Percentiles rank a stretch among this genome's conserved stretches.
phyloP scores from a whole-genome alignment of 37 sponge, comb jelly and placozoan genomes.

The Petrosia ficiformis region DNA sequence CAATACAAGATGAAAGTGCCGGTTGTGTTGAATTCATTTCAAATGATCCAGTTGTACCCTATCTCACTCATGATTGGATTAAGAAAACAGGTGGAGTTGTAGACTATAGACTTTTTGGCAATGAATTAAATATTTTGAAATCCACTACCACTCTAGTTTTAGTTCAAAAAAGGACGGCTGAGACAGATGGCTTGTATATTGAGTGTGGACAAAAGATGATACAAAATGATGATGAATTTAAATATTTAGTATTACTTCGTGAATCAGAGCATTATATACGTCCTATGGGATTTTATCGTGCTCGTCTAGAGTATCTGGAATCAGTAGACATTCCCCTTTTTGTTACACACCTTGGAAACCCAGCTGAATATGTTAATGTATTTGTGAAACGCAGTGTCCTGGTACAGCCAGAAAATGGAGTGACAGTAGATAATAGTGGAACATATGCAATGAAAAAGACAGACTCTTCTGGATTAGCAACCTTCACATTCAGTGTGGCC shows the following conservation, averaged over 20 bases:
- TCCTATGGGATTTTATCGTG: not conserved
- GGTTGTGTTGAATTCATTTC: not conserved
- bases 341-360: constrained; percentile 31
- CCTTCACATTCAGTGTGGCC: constrained; percentile 12
- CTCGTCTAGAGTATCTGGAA: not conserved
- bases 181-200: not conserved
- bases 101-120: not conserved
- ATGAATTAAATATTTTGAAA: not conserved
- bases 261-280: not conserved
- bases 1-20: not conserved
- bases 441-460: no score
- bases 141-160: not conserved
- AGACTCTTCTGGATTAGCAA: constrained; percentile 17
- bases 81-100: constrained; percentile 1
- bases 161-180: not conserved
- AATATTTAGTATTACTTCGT: no score
- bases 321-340: not conserved
- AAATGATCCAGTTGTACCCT: not conserved
- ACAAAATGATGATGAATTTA: no score
- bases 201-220: not conserved
- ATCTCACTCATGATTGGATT: not conserved
- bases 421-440: not conserved
- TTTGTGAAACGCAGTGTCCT: not conserved
- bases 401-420: no score
- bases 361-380: not conserved